A percentile compares a stretch with the other conserved stretches of the same genome.
phyloP scores from a whole-genome alignment of 2,113 vertebrate species.

The Chamaea fasciata region DNA sequence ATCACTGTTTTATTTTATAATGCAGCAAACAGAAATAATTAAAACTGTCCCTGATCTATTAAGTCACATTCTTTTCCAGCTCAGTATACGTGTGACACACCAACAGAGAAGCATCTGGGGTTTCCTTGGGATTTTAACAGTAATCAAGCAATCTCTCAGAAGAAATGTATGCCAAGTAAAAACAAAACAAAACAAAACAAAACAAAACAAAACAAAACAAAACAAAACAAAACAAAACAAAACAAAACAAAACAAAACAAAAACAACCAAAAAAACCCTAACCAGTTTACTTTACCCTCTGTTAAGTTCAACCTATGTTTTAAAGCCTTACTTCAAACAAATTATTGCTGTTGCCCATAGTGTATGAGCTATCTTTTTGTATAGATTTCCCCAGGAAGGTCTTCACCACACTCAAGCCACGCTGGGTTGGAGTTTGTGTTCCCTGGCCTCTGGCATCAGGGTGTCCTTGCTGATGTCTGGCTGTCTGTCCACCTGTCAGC shows the following conservation, averaged over 20 bases:
- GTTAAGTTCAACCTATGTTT: fast-evolving
- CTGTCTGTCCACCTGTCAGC: neutral
- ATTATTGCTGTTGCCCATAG: fast-evolving
- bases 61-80: neutral
- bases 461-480: neutral
- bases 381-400: neutral
- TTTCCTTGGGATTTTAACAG: neutral
- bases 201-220: too few relatives aligned
- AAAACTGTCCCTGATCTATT: neutral
- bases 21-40: neutral
- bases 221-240: too few relatives aligned
- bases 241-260: too few relatives aligned
- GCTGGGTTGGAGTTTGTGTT: fast-evolving
- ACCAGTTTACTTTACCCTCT: neutral
- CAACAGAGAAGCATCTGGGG: neutral
- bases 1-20: neutral
- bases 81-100: neutral
- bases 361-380: neutral
- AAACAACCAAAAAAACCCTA: too few relatives aligned
- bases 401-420: neutral
- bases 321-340: neutral
- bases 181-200: neutral
- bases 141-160: neutral
- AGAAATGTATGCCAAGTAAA: neutral
- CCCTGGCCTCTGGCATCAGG: neutral